Conservation (phyloP, 1,140 invertebrate species). For the Rhagoletis pomonella region DNA sequence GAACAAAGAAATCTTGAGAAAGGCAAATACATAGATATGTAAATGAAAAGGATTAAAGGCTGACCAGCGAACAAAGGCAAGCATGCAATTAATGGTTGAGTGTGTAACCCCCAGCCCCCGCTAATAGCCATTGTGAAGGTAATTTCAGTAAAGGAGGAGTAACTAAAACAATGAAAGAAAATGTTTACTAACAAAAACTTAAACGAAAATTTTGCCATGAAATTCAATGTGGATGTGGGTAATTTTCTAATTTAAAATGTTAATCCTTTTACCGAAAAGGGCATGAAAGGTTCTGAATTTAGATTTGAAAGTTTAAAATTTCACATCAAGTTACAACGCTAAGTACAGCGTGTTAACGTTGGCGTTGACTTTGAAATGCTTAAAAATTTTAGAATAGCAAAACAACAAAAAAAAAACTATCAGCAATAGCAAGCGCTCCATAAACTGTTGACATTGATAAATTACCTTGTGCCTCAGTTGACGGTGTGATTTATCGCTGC, state of each 20-base stretch:
- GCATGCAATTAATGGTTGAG: not conserved
- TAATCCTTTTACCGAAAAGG: constrained; percentile 32
- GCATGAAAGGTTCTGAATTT: constrained; percentile 31
- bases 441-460: constrained; percentile 50
- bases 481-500: constrained; percentile 51
- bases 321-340: not conserved
- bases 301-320: constrained; percentile 41
- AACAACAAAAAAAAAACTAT: not conserved
- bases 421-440: not conserved
- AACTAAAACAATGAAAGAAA: not conserved
- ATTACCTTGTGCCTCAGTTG: constrained; percentile 52
- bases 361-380: constrained; percentile 30
- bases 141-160: not conserved
- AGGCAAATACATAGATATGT: constrained; percentile 26
- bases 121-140: too few species aligned
- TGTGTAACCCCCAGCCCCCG: not conserved
- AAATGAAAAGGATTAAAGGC: constrained; percentile 48
- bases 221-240: not conserved
- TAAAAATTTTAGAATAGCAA: constrained; percentile 44
- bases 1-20: constrained; percentile 38
- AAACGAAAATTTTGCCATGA: constrained; percentile 8
- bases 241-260: constrained; percentile 46
- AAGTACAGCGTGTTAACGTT: not conserved
- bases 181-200: constrained; percentile 5
- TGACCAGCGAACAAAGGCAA: constrained; percentile 23